phyloP scores from a whole-genome alignment of 2,113 vertebrate genomes.

The Sus scrofa region T2T-Sscrofa CM000819.6:1632001-1632500 shows the following conservation, averaged over 20 bases:
- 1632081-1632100: too few relatives aligned
- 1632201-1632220: neutral
- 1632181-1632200: neutral
- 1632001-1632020: too few relatives aligned
- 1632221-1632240: neutral
- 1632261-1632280: too few relatives aligned
- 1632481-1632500: neutral
- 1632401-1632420: neutral
- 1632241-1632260: neutral
- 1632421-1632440: neutral
- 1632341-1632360: neutral
- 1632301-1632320: neutral
- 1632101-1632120: too few relatives aligned
- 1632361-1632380: neutral
- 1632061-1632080: too few relatives aligned
- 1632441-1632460: neutral
- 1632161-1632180: too few relatives aligned
- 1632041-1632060: too few relatives aligned
- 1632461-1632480: neutral
- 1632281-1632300: neutral
- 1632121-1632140: too few relatives aligned
- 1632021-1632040: too few relatives aligned
- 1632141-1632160: too few relatives aligned
- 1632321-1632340: neutral
- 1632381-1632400: neutral